phyloP scores from a whole-genome alignment of 2,888 invertebrate species.

The Dascillus cervinus region DNA sequence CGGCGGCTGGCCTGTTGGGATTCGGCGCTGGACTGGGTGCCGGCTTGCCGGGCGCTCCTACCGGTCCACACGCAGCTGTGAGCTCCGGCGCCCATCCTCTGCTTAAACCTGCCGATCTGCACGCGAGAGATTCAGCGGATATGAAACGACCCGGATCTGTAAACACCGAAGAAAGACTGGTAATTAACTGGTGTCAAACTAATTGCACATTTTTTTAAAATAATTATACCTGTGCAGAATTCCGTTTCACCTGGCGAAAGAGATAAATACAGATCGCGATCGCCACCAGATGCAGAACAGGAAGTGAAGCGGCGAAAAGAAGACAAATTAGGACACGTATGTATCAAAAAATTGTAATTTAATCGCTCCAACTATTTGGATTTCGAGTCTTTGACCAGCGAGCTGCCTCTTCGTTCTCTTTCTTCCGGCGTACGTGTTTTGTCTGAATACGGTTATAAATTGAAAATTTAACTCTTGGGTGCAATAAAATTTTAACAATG shows the following conservation, averaged over 20 bases:
- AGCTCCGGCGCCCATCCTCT: slow-evolving; percentile 35
- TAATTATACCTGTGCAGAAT: no score
- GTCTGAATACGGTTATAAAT: no score
- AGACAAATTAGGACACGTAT: slow-evolving; percentile 75
- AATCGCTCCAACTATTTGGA: no score
- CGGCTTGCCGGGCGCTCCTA: slow-evolving; percentile 28
- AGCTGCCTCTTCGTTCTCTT: no score
- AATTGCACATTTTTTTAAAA: no score
- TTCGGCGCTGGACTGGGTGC: slow-evolving; percentile 31
- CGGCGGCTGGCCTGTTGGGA: slow-evolving; percentile 32
- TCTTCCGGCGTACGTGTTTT: no score
- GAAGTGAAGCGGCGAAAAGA: slow-evolving; percentile 72
- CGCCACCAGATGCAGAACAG: slow-evolving; percentile 59
- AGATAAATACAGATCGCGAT: slow-evolving; percentile 76
- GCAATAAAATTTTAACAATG: no score
- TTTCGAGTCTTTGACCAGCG: no score
- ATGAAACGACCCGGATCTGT: slow-evolving; percentile 37
- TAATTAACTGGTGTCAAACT: no score
- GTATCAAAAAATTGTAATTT: no score
- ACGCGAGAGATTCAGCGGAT: slow-evolving; percentile 31
- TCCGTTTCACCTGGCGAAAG: slow-evolving; percentile 78
- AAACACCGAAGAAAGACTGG: slow-evolving; percentile 42
- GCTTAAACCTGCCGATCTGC: slow-evolving; percentile 38
- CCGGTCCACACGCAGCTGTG: slow-evolving; percentile 31
- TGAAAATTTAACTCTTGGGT: no score